Conservation (phyloP, 2,888 invertebrate genomes). For the Monoplex corrugatus region DNA sequence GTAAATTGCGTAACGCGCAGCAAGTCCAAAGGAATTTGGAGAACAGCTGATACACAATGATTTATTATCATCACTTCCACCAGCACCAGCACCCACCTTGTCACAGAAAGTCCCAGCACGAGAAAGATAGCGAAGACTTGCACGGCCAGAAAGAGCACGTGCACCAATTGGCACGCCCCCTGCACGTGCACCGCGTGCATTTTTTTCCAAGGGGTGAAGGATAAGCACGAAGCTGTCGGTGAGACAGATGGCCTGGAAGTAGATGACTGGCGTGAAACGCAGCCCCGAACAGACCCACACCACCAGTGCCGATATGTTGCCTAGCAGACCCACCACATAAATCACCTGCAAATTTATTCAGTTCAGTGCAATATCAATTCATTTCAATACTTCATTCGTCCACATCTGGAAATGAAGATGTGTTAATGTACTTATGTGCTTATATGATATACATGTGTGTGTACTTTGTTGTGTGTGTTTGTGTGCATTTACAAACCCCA, state of each 20-base stretch:
- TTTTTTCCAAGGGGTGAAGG: slow-evolving; percentile 50
- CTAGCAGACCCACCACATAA: slow-evolving; percentile 51
- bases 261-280: slow-evolving; percentile 44
- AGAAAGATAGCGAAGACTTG: slow-evolving; percentile 55
- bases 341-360: slow-evolving; percentile 32
- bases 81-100: slow-evolving; percentile 20
- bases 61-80: too few relatives aligned
- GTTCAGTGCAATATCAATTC: too few relatives aligned
- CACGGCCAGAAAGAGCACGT: slow-evolving; percentile 55
- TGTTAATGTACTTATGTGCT: too few relatives aligned
- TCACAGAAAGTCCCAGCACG: slow-evolving; percentile 53
- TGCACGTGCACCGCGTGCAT: slow-evolving; percentile 46
- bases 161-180: slow-evolving; percentile 52
- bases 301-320: slow-evolving; percentile 51
- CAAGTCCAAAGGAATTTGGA: too few relatives aligned
- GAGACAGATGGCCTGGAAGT: slow-evolving; percentile 55
- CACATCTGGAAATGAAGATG: too few relatives aligned
- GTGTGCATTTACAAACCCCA: too few relatives aligned
- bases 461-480: too few relatives aligned
- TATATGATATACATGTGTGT: too few relatives aligned
- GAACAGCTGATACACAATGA: too few relatives aligned
- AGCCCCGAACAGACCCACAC: slow-evolving; percentile 51
- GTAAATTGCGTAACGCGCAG: too few relatives aligned
- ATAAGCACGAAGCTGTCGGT: slow-evolving; percentile 56
- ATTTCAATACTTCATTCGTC: neutral